A percentile compares a stretch with the other conserved stretches of the same genome.
Evolutionary conservation across 2,888 invertebrate species (phyloP).

Genomic region (Tiliacea citrago): DNA sequence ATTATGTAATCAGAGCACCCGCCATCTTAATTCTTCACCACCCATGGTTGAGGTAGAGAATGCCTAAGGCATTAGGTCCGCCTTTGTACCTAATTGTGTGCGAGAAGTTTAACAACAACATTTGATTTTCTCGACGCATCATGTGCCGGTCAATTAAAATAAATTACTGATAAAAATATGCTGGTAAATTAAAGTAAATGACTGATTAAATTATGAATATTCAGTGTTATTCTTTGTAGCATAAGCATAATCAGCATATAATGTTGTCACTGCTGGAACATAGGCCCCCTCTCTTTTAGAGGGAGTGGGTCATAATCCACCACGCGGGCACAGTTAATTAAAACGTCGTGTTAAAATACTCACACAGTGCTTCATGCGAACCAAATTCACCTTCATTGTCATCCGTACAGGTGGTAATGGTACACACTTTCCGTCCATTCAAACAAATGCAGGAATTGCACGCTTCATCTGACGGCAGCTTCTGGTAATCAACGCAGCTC

Average conservation of each 20-base stretch:
- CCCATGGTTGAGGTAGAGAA: too few relatives aligned
- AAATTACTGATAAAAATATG: not conserved
- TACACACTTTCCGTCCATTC: conserved; percentile 19
- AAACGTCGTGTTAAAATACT: not conserved
- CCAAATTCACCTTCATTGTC: too few relatives aligned
- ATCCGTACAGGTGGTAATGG: not conserved
- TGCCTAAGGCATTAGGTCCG: too few relatives aligned
- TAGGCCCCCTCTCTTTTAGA: not conserved
- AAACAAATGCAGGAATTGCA: conserved; percentile 35
- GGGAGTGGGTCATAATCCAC: not conserved
- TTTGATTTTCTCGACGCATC: not conserved
- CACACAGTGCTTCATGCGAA: not conserved
- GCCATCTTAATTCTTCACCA: too few relatives aligned
- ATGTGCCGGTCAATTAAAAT: not conserved
- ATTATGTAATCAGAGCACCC: too few relatives aligned
- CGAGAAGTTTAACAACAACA: too few relatives aligned
- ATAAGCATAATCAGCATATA: not conserved
- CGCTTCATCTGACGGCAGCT: conserved; percentile 2
- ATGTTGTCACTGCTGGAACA: not conserved
- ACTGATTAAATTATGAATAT: not conserved
- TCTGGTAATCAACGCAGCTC: conserved; percentile 10
- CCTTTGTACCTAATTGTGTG: too few relatives aligned
- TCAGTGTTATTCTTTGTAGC: not conserved
- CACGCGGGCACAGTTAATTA: not conserved
- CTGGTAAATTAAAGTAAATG: not conserved